Conservation (phyloP, 2,113 vertebrate species). For the Nannospalax galili region DNA sequence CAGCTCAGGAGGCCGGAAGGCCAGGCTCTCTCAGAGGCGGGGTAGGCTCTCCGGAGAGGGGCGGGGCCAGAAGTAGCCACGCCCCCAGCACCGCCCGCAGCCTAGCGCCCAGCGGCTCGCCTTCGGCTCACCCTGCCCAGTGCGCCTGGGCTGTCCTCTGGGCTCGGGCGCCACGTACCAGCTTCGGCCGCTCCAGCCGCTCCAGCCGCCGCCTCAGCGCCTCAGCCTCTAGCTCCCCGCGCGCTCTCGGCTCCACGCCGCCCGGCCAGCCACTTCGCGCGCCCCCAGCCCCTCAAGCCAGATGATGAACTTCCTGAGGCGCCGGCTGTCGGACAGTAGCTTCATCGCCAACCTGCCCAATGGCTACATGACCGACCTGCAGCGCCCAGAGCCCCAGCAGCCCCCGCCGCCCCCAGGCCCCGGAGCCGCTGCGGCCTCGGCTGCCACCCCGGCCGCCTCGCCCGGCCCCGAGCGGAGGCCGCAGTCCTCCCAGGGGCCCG, state of each 20-base stretch:
- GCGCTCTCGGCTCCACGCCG: not conserved
- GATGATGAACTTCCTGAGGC: conserved; percentile 97
- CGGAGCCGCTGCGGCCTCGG: conserved; percentile 58
- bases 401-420: conserved; percentile 81
- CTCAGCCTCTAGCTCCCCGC: not conserved
- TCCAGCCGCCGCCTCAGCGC: not conserved
- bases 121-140: not conserved
- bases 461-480: conserved; percentile 77
- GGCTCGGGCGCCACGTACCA: conserved; percentile 71
- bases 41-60: conserved; percentile 32
- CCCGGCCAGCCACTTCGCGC: not conserved
- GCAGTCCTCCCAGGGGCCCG: conserved; percentile 78
- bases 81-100: not conserved
- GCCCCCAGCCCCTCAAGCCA: conserved; percentile 77
- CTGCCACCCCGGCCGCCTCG: conserved; percentile 72
- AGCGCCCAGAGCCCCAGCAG: conserved; percentile 89
- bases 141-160: conserved; percentile 72
- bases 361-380: conserved; percentile 97
- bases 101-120: not conserved
- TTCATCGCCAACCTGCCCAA: conserved; percentile 98
- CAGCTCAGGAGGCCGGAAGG: not conserved
- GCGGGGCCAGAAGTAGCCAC: not conserved
- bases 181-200: conserved; percentile 83
- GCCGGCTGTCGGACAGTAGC: conserved; percentile 97
- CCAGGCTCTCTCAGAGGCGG: not conserved